Evolutionary conservation across 1,140 invertebrate genomes (phyloP).

Genomic region (Drosophila guanche): DNA sequence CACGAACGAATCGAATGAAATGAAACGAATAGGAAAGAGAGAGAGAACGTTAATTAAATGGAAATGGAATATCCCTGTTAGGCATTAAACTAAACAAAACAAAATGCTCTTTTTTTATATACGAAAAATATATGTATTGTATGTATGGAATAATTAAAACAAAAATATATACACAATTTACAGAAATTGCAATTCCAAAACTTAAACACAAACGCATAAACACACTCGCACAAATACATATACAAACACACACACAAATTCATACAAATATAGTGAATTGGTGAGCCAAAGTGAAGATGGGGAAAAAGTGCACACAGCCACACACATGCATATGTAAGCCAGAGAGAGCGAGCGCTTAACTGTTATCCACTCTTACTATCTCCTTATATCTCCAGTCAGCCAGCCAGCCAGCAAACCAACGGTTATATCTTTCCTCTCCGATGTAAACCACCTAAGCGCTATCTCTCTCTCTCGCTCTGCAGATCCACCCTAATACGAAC

Average conservation of each 20-base stretch:
- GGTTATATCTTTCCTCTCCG: neutral
- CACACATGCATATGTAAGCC: neutral
- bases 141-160: slow-evolving; percentile 29
- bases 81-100: slow-evolving; percentile 54
- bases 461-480: slow-evolving; percentile 18
- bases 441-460: neutral
- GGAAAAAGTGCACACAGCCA: neutral
- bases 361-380: too few species aligned
- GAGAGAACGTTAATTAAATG: neutral
- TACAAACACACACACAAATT: slow-evolving; percentile 8
- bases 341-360: too few species aligned
- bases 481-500: slow-evolving; percentile 25
- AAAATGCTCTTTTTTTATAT: slow-evolving; percentile 66
- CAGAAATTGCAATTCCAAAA: slow-evolving; percentile 39
- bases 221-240: slow-evolving; percentile 28
- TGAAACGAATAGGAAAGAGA: slow-evolving; percentile 7
- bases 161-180: slow-evolving; percentile 39
- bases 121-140: slow-evolving; percentile 30
- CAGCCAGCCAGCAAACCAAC: too few species aligned
- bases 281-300: too few species aligned
- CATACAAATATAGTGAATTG: too few species aligned
- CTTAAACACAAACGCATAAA: slow-evolving; percentile 35
- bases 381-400: too few species aligned
- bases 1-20: slow-evolving; percentile 1
- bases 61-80: slow-evolving; percentile 51